phyloP scores from a whole-genome alignment of 2,888 invertebrate genomes.

The Agelastica alni region DNA sequence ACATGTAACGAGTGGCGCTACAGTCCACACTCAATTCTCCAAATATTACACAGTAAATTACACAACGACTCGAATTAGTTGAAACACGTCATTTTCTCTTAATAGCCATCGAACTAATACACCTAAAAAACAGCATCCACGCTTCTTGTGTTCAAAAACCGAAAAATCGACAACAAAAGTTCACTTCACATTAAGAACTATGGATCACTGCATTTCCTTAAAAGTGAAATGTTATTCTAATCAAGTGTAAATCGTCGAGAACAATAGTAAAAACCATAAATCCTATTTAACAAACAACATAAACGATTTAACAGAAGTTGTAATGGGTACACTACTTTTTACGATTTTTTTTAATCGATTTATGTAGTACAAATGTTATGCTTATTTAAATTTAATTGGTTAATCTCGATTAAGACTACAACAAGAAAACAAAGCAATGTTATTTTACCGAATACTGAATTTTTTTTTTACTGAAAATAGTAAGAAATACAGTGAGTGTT shows the following conservation, averaged over 20 bases:
- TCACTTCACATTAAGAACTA: background rate
- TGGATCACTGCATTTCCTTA: background rate
- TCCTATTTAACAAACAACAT: background rate
- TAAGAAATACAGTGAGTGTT: no score
- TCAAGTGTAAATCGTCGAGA: background rate
- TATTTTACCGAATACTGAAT: no score
- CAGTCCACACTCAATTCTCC: no score
- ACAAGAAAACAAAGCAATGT: no score
- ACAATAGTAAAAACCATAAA: background rate
- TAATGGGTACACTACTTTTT: background rate
- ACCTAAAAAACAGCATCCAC: background rate
- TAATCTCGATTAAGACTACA: no score
- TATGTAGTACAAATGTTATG: no score
- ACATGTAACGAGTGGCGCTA: background rate
- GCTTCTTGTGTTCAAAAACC: background rate
- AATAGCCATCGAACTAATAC: background rate
- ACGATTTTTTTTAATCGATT: no score
- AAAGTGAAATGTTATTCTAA: constrained; percentile 1
- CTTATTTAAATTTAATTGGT: no score
- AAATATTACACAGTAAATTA: no score
- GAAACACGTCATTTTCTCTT: background rate
- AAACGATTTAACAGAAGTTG: background rate
- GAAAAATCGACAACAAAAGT: background rate
- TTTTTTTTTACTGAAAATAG: no score
- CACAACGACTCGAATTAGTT: no score